Percentiles rank a stretch among this genome's conserved stretches.
Evolutionary conservation across 2,888 invertebrate species (phyloP).

Genomic region (Philereme vetulata): DNA sequence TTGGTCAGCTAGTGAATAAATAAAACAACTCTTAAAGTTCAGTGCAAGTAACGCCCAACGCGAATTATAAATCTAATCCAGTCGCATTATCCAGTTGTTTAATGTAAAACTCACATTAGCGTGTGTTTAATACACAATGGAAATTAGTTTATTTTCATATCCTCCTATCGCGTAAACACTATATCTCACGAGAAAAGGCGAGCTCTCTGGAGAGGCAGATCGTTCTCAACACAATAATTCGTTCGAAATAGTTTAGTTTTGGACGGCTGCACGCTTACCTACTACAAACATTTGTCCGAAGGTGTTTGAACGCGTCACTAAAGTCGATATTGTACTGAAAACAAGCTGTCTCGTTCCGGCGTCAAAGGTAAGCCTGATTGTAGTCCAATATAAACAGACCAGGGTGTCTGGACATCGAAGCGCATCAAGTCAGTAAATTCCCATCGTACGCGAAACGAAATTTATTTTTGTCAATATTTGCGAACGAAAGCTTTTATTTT

Average conservation of each 20-base stretch:
- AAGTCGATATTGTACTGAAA: conserved; percentile 40
- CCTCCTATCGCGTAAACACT: conserved; percentile 33
- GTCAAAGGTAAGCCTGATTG: conserved; percentile 34
- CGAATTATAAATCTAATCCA: conserved; percentile 30
- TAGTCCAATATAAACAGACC: conserved; percentile 51
- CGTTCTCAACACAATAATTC: conserved; percentile 21
- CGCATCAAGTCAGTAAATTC: conserved; percentile 18
- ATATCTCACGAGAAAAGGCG: conserved; percentile 24
- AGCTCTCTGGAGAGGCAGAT: conserved; percentile 16
- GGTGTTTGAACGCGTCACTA: conserved; percentile 35
- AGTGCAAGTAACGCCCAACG: conserved; percentile 8
- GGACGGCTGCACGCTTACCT: conserved; percentile 27
- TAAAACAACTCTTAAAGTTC: conserved; percentile 9
- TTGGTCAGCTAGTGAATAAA: too few species aligned
- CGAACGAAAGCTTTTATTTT: neutral
- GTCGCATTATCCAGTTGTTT: conserved; percentile 28
- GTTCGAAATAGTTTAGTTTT: conserved; percentile 6
- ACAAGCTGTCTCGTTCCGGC: conserved; percentile 45
- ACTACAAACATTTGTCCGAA: conserved; percentile 36
- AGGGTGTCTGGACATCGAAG: conserved; percentile 51
- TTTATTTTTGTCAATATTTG: conserved; percentile 14
- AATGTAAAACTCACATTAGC: conserved; percentile 33
- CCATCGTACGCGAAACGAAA: conserved; percentile 18
- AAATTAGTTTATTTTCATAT: conserved; percentile 39
- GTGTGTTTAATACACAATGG: conserved; percentile 29